A percentile compares a stretch with the other conserved stretches of the same genome.
Evolutionary conservation across 2,113 vertebrate genomes (phyloP).

Genomic region (Macrotis lagotis): DNA sequence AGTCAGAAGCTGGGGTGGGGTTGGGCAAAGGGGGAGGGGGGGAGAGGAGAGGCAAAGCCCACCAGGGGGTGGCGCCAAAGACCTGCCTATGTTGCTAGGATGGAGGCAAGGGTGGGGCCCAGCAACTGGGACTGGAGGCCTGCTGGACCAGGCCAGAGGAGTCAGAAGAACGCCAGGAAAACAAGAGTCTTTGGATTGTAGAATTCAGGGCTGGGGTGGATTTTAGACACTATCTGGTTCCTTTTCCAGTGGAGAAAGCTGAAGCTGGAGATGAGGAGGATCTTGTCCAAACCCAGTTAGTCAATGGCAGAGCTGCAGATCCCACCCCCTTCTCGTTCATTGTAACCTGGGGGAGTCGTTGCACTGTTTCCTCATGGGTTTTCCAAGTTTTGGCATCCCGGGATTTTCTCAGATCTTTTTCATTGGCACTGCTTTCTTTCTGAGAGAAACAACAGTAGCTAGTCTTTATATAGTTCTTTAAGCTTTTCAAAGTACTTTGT

Average conservation of each 20-base stretch:
- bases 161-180: conserved; percentile 1
- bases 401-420: neutral
- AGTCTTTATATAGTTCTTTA: neutral
- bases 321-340: neutral
- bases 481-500: neutral
- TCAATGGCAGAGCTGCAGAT: neutral
- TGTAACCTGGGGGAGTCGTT: neutral
- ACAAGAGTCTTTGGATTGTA: neutral
- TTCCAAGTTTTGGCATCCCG: neutral
- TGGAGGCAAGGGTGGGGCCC: neutral
- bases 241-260: neutral
- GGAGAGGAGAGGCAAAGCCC: neutral
- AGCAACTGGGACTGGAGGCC: neutral
- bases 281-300: neutral
- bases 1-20: neutral
- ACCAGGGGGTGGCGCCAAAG: neutral
- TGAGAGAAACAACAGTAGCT: neutral
- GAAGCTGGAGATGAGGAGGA: neutral
- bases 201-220: neutral
- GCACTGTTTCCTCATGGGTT: neutral
- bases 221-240: neutral
- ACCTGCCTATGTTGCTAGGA: neutral
- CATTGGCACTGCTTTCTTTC: neutral
- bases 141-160: neutral
- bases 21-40: neutral